Base-by-base conservation (phyloP, 2,797 vertebrate species). In the Thaleichthys pacificus region DNA sequence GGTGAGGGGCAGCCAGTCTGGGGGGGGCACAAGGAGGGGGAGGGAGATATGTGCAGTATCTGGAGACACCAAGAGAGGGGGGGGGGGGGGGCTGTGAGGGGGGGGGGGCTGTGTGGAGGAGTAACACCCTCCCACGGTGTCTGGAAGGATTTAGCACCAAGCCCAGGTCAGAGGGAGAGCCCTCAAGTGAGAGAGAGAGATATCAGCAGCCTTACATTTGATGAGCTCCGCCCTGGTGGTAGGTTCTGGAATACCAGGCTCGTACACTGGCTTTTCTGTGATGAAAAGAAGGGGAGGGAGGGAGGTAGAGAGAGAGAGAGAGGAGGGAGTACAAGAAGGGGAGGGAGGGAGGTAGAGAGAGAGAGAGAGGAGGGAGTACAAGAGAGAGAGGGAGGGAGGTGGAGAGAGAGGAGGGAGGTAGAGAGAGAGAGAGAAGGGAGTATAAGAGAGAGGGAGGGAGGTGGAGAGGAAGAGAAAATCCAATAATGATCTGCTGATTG, bases 241-340 rank as follows among this genome's bases (percentile, higher is more conserved):
- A 3, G 93, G 93, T 64, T 94, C 93, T 0, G 91, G 89, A 76
- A 93, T 74, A 15, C 91, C 87, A 0, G 92, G 82, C 28, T 93
- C 93, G 9, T 94, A 94, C 0, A 80, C 80, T 0, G 87, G 66
- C 61, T 82, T 85, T 35, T 69, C 92, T 93, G 84, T 49, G 67
- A 75, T 21, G 22, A 32, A 74, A 14, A 56, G 17, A 56, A 0
- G 51, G 51, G 51, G 6, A 77, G 32, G 38, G 28, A 42, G 19
- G 47, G 22, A 35, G 32, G 3, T 5, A 35, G 5, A 35, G 32
- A 35, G 5, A 35, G 32, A 26, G 32, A 35, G 32, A 7, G 32
- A 7, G 1, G 5, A 6, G 2, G 3, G 30, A 6, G 30, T 1
- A 3, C 1, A 0, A 32, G 3, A 32, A 3, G 30, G 30, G 5